phyloP scores from a whole-genome alignment of 2,888 invertebrate genomes.

The Esperia sulphurella region DNA sequence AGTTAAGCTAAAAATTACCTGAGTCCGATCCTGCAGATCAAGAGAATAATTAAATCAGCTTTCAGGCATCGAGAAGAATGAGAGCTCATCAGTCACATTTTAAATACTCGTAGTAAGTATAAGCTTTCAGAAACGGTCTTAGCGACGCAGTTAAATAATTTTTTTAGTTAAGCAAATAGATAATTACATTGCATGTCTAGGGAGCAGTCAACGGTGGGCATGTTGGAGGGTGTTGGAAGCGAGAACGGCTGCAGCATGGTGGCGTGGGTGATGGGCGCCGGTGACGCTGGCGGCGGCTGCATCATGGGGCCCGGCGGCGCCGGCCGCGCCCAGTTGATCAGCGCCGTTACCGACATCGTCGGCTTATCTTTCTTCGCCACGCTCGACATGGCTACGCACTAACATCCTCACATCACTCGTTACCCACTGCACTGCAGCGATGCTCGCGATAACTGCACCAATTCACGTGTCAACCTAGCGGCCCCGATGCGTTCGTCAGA shows the following conservation, averaged over 20 bases:
- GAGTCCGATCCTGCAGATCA: too few species aligned
- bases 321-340: constrained; percentile 85
- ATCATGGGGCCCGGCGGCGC: constrained; percentile 45
- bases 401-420: constrained; percentile 72
- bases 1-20: too few species aligned
- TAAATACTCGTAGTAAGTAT: too few species aligned
- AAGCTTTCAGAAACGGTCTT: too few species aligned
- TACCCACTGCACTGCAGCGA: constrained; percentile 44
- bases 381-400: constrained; percentile 72
- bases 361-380: constrained; percentile 93
- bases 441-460: constrained; percentile 34
- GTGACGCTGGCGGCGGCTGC: constrained; percentile 54
- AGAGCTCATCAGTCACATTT: too few species aligned
- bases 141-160: too few species aligned
- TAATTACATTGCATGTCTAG: constrained; percentile 74
- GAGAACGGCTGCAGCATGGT: constrained; percentile 48
- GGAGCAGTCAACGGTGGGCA: constrained; percentile 62
- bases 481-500: constrained; percentile 31
- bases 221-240: constrained; percentile 44
- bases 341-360: constrained; percentile 91
- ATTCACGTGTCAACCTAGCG: constrained; percentile 31
- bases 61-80: too few species aligned
- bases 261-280: constrained; percentile 20
- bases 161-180: constrained; percentile 1
- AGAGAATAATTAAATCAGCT: too few species aligned